phyloP scores from a whole-genome alignment of 1,140 invertebrate species.

The Trissolcus basalis region DNA sequence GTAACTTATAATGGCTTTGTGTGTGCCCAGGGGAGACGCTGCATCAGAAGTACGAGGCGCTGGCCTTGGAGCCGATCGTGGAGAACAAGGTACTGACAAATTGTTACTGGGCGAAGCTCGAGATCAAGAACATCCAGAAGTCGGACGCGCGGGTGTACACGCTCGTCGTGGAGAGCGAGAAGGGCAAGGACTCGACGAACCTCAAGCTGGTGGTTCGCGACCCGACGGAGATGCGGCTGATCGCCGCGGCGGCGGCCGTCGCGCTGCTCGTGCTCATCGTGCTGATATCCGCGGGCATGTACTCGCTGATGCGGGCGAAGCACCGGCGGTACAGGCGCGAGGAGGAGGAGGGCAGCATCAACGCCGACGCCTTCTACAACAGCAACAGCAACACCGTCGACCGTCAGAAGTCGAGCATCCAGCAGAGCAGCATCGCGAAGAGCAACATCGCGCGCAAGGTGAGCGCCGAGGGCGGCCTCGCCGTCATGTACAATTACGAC shows the following conservation, averaged over 20 bases:
- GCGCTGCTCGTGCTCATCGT: slow-evolving; percentile 67
- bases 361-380: slow-evolving; percentile 71
- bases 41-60: slow-evolving; percentile 71
- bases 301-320: slow-evolving; percentile 63
- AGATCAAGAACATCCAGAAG: slow-evolving; percentile 70
- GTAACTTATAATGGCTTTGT: background rate
- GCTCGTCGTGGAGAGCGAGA: slow-evolving; percentile 71
- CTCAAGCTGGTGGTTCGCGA: slow-evolving; percentile 69
- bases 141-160: slow-evolving; percentile 72
- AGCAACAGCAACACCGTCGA: slow-evolving; percentile 54
- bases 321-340: slow-evolving; percentile 67
- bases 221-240: slow-evolving; percentile 70
- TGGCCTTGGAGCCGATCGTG: slow-evolving; percentile 69
- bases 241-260: slow-evolving; percentile 67
- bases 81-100: slow-evolving; percentile 71
- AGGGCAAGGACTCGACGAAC: slow-evolving; percentile 71
- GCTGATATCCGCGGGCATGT: slow-evolving; percentile 65
- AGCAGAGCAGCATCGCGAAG: slow-evolving; percentile 27
- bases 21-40: slow-evolving; percentile 68
- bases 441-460: slow-evolving; percentile 65
- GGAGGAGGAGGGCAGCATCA: slow-evolving; percentile 71
- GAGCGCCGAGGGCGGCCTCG: slow-evolving; percentile 64
- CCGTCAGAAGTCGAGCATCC: slow-evolving; percentile 57
- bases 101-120: slow-evolving; percentile 73
- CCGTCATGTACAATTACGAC: slow-evolving; percentile 73